A percentile compares a stretch with the other conserved stretches of the same genome.
phyloP scores from a whole-genome alignment of 2,888 invertebrate species.

The Ephialtes manifestator region DNA sequence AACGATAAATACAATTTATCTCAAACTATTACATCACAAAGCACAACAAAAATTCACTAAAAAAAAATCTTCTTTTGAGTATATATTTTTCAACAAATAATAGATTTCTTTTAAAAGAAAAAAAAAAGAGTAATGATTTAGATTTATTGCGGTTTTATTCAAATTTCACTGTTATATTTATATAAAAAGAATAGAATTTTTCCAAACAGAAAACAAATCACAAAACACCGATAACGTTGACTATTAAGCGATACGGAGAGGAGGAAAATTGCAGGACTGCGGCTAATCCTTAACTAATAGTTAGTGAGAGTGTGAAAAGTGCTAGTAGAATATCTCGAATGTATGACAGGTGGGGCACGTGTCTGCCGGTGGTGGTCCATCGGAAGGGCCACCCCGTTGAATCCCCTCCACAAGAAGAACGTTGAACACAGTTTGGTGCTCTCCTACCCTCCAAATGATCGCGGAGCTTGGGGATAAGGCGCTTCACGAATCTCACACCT shows the following conservation, averaged over 20 bases:
- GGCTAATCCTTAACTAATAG: conserved; percentile 72
- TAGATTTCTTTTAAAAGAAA: background rate
- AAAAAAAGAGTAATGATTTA: background rate
- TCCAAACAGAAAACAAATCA: background rate
- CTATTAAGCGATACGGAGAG: background rate
- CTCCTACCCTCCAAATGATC: conserved; percentile 36
- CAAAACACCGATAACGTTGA: background rate
- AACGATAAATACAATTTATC: background rate
- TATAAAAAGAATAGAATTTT: background rate
- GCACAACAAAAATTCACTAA: background rate
- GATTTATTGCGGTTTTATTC: background rate
- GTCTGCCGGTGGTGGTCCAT: conserved; percentile 76
- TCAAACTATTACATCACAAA: background rate
- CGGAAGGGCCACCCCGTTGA: conserved; percentile 78
- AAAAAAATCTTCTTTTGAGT: background rate
- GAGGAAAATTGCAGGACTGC: conserved; percentile 47
- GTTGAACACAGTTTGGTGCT: conserved; percentile 11
- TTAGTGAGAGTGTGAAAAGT: conserved; percentile 58
- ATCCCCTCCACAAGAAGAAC: conserved; percentile 56
- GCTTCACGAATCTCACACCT: conserved; percentile 63
- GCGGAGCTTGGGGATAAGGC: conserved; percentile 48
- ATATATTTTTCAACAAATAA: background rate
- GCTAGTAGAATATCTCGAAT: conserved; percentile 59
- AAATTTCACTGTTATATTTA: background rate
- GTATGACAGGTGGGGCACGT: conserved; percentile 83